phyloP scores from a whole-genome alignment of 2,113 vertebrate genomes.

The Strigops habroptila region DNA sequence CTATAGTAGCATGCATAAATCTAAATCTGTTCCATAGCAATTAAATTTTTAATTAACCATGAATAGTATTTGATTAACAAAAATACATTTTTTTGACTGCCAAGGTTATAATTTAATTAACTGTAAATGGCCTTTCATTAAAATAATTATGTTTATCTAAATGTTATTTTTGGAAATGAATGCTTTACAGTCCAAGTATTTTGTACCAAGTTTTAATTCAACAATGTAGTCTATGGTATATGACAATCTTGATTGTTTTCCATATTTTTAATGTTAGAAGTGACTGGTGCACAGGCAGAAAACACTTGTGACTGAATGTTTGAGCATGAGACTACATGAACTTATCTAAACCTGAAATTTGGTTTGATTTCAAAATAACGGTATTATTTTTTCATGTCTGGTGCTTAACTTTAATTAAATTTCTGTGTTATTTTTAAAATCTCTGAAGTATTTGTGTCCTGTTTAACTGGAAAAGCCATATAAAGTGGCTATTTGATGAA shows the following conservation, averaged over 20 bases:
- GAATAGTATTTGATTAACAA: background rate
- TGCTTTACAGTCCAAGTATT: background rate
- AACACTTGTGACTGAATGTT: background rate
- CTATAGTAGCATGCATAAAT: background rate
- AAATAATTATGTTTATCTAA: background rate
- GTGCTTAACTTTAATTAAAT: background rate
- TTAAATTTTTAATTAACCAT: background rate
- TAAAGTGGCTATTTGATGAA: background rate
- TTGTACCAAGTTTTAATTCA: background rate
- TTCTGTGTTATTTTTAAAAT: background rate
- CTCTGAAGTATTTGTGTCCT: background rate
- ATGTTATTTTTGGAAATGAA: background rate
- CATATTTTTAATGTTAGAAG: background rate
- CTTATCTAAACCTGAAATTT: background rate
- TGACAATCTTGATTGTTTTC: background rate
- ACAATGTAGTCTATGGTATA: background rate
- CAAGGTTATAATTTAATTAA: background rate
- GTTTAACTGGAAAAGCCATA: background rate
- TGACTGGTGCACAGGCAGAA: background rate
- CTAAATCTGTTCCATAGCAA: background rate
- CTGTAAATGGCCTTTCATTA: background rate
- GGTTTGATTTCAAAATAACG: background rate
- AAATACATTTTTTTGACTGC: background rate
- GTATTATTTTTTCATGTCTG: background rate
- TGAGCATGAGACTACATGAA: background rate